These are phyloP conservation scores for Synaphobranchus kaupii DNA, from an alignment of 2,797 vertebrate genomes.

Conservation along the genomic window DNA sequence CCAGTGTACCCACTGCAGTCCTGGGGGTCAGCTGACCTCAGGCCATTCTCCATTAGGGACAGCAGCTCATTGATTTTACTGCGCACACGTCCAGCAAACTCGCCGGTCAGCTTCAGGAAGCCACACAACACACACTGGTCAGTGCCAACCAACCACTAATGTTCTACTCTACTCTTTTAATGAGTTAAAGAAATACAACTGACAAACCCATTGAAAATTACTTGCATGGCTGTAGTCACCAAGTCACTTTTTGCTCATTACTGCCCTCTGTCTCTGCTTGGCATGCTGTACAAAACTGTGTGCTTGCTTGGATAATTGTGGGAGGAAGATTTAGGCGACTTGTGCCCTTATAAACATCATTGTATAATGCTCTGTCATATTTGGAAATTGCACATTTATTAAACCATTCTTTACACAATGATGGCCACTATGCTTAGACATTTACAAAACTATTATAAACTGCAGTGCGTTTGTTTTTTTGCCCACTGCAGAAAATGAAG, in stretches of 20 bases:
- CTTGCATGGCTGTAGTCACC: not conserved
- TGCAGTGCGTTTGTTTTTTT: not conserved
- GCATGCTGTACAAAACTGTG: not conserved
- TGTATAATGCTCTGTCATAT: not conserved
- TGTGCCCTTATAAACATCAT: not conserved
- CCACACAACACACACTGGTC: not conserved
- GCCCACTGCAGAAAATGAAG: not conserved
- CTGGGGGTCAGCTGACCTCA: constrained; percentile 83
- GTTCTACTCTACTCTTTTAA: not conserved
- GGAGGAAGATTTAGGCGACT: not conserved
- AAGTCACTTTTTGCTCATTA: not conserved
- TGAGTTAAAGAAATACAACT: not conserved
- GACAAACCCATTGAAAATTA: not conserved
- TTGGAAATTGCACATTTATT: not conserved
- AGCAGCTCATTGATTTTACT: constrained; percentile 86
- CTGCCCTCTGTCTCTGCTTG: not conserved
- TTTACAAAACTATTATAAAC: not conserved
- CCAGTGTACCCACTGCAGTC: constrained; percentile 89
- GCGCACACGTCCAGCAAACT: constrained; percentile 82
- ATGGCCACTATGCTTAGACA: not conserved
- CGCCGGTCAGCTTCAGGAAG: constrained; percentile 77
- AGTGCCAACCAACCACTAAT: not conserved
- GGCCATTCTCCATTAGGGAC: constrained; percentile 85
- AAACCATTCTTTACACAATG: not conserved
- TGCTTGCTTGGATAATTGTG: not conserved